Evolutionary conservation across 2,113 vertebrate genomes (phyloP), one percentile per base, ranked within the genome.

Genomic region (Dromas ardeola): DNA sequence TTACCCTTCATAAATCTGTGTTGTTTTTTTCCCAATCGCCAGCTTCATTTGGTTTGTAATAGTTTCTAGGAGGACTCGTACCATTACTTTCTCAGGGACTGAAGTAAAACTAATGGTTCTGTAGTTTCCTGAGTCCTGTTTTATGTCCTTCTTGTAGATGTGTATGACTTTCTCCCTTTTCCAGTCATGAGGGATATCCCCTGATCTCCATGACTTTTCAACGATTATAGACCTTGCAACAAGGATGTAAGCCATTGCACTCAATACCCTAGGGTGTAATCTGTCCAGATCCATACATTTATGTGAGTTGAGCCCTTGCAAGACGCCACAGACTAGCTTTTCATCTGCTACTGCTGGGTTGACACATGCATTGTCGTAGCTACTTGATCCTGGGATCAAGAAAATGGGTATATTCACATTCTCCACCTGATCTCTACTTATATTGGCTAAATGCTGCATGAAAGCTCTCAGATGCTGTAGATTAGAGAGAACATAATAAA

Each of bases 291-390:
- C 15, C 53, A 38, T 16, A 58, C 9, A 25, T 56, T n/a, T 47
- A 40, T 26, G 30, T 20, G 21, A 16, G 16, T 26, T 59, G 29
- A 63, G n/a, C 19, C 36, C 50, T 65, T 65, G 36, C 30, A 58
- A 65, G 7, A 49, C 42, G 19, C 23, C 38, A 67, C 12, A 38
- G 45, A 47, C 15, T 11, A 81, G 30, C 13, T 16, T 23, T 42
- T 56, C 30, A 42, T 49, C 12, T 42, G 2, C 20, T 72, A 6
- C 25, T 36, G 20, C 20, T 40, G 30, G 4, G 3, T 22, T 1
- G 1, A 42, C n/a, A 30, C 23, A n/a, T 26, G 16, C 20, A 21
- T 27, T 47, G 23, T 26, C 1, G 0, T 42, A 81, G 6, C 15
- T 72, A 20, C 49, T 47, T 80, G 20, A 36, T 36, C 19, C 16